A percentile compares a stretch with the other conserved stretches of the same genome.
phyloP scores from a whole-genome alignment of 2,888 invertebrate genomes.

The Habrosyne pyritoides region DNA sequence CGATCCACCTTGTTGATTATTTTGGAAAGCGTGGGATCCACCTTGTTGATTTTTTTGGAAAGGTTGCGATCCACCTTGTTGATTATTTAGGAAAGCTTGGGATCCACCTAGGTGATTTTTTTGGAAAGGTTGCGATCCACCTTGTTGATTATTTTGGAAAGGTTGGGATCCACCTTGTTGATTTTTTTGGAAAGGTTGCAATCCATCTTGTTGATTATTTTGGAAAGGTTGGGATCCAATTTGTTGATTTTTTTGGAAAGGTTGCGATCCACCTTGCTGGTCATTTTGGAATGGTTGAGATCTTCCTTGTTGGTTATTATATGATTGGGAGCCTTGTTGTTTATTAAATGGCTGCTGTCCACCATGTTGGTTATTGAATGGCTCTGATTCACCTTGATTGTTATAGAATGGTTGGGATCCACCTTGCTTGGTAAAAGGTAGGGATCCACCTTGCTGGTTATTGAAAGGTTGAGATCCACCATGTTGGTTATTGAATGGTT shows the following conservation, averaged over 20 bases:
- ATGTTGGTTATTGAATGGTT: neutral
- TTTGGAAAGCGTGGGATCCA: neutral
- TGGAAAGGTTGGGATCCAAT: neutral
- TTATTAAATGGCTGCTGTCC: neutral
- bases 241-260: neutral
- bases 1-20: neutral
- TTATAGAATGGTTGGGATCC: neutral
- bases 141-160: neutral
- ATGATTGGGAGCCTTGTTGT: neutral
- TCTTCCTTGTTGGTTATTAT: no score
- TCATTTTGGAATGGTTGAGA: neutral
- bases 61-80: neutral
- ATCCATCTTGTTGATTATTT: neutral
- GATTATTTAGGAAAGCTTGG: neutral
- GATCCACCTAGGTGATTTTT: neutral
- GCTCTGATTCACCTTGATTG: neutral
- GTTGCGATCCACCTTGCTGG: neutral
- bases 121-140: neutral
- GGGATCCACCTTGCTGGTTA: neutral
- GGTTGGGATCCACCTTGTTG: neutral
- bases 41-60: conserved; percentile 11
- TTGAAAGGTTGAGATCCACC: neutral
- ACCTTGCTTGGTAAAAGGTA: neutral
- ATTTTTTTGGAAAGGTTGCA: neutral
- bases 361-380: neutral